phyloP scores from a whole-genome alignment of 2,113 vertebrate species.

The Lanius ludovicianus region DNA sequence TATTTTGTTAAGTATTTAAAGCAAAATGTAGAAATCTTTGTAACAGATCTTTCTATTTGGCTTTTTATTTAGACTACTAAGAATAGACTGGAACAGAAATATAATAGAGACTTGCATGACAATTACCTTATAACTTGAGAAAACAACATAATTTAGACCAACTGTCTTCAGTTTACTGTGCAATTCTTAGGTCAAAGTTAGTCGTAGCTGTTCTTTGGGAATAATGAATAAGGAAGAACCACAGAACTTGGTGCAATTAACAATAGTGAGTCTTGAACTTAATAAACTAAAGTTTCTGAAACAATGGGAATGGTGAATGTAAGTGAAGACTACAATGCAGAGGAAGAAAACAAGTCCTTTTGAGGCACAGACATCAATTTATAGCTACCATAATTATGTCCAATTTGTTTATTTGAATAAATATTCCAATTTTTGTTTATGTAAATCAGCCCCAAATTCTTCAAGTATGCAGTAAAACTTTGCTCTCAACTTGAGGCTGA shows the following conservation, averaged over 20 bases:
- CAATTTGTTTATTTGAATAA: neutral
- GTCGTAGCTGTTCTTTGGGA: neutral
- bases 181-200: neutral
- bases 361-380: neutral
- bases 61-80: neutral
- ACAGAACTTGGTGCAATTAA: neutral
- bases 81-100: neutral
- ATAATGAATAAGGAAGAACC: neutral
- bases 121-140: neutral
- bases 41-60: neutral
- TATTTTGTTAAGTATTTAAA: neutral
- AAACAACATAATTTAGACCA: neutral
- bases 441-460: neutral
- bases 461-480: neutral
- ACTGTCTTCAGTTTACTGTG: neutral
- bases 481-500: neutral
- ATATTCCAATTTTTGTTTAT: neutral
- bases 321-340: neutral
- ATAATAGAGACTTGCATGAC: neutral
- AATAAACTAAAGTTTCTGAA: neutral
- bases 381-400: neutral
- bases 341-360: neutral
- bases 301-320: neutral
- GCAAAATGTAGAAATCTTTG: neutral
- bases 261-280: neutral